Evolutionary conservation across 2,888 invertebrate genomes (phyloP).

Genomic region (Drosophila meridionalis): DNA sequence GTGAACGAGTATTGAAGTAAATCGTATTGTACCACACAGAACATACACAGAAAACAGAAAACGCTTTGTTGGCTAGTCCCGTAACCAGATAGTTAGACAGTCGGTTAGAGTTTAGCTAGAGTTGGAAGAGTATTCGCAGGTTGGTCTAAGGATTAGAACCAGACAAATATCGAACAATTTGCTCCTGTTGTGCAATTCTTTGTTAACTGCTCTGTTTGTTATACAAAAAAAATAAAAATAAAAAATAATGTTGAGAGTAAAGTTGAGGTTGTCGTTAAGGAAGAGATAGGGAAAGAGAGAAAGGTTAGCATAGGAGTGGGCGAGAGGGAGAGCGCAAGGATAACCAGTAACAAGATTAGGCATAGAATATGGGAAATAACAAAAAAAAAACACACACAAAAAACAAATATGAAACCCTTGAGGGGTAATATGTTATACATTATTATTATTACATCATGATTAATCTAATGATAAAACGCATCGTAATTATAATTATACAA

Average conservation of each 20-base stretch:
- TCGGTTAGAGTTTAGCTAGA: slow-evolving; percentile 25
- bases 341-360: slow-evolving; percentile 43
- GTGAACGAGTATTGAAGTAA: neutral
- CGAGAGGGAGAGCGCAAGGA: slow-evolving; percentile 15
- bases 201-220: slow-evolving; percentile 80
- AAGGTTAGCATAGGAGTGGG: neutral
- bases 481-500: slow-evolving; percentile 67
- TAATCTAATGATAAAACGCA: slow-evolving; percentile 62
- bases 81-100: slow-evolving; percentile 38
- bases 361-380: slow-evolving; percentile 57
- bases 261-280: slow-evolving; percentile 59
- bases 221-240: slow-evolving; percentile 31
- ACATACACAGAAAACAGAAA: slow-evolving; percentile 60
- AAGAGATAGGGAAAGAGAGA: neutral
- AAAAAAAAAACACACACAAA: slow-evolving; percentile 14
- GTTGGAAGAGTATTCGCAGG: slow-evolving; percentile 17
- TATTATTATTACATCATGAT: slow-evolving; percentile 69
- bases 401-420: slow-evolving; percentile 18
- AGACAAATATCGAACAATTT: slow-evolving; percentile 55
- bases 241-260: slow-evolving; percentile 65
- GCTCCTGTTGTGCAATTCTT: slow-evolving; percentile 77
- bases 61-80: slow-evolving; percentile 70
- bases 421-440: slow-evolving; percentile 72
- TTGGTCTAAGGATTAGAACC: slow-evolving; percentile 32
- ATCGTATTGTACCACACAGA: neutral